Base-by-base conservation (phyloP, 2,888 invertebrate species). In the Eupithecia subumbrata region DNA sequence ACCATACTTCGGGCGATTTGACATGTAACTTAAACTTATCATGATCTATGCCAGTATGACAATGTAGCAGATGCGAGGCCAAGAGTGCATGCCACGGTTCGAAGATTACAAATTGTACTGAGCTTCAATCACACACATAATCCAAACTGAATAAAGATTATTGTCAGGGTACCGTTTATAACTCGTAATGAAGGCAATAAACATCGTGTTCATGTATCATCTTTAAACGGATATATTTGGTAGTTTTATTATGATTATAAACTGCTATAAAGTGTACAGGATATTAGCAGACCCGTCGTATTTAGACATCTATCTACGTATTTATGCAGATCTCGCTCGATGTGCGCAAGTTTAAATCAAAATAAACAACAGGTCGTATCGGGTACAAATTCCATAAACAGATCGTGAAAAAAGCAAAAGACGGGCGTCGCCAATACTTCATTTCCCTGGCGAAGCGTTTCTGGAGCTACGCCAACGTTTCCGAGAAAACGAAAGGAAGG, bases 401-500 rank as follows among this genome's bases (percentile, higher is more conserved):
- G 92, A 90, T 90, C 88, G 87, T 85, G 90, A 89, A 90, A 90
- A 88, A 87, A 89, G 89, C 86, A 87, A 88, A 87, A 88, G 90
- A 88, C 90, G 87, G 87, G 86, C 89, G 90, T 90, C 92, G 89
- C 90, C 89, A 88, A 91, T 92, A 89, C 91, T 91, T 91, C 91
- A 92, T 91, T 91, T 92, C 89, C 86, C 90, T 87, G 90, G 89
- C 90, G 90, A 89, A 89, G 88, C 85, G 86, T 83, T 86, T 84
- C 84, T 94, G 94, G 94, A 90, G 43, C 66, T 69, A 66, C 74
- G 93, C 94, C 94, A 94, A 90, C 87, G 87, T 88, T 94, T 94
- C 94, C 93, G 91, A 94, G 94, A 94, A 94, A 89, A 84, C 85
- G 89, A 86, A 88, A 91, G 87, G 94, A 95, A 94, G 93, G 93